These are phyloP conservation scores for Hesperia comma DNA, from an alignment of 2,888 invertebrate genomes.

Conservation along the genomic window DNA sequence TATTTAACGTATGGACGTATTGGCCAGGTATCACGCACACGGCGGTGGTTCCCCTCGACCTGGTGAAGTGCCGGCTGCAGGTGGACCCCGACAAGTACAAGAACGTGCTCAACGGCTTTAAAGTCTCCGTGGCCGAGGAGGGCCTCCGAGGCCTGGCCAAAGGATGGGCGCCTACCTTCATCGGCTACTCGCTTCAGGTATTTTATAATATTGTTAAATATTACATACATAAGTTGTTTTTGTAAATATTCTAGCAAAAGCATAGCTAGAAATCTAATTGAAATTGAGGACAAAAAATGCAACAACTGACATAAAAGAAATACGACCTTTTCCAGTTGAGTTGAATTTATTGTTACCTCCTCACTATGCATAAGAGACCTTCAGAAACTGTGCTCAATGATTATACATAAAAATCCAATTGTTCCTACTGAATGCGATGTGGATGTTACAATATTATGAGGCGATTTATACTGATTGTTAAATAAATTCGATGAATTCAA, in stretches of 20 bases:
- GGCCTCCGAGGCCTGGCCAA: slow-evolving; percentile 92
- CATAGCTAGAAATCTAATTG: too few relatives aligned
- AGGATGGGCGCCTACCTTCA: slow-evolving; percentile 99
- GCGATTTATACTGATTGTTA: background rate
- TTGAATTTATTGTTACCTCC: slow-evolving; percentile 1
- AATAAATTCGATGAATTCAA: background rate
- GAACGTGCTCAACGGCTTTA: slow-evolving; percentile 92
- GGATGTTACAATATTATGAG: slow-evolving; percentile 53
- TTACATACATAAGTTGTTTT: too few relatives aligned
- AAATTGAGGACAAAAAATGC: too few relatives aligned
- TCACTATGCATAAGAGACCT: background rate
- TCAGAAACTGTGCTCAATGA: slow-evolving; percentile 50
- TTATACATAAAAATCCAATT: slow-evolving; percentile 68
- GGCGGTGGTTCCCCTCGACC: slow-evolving; percentile 96
- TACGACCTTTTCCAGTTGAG: background rate
- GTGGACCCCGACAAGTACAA: slow-evolving; percentile 97
- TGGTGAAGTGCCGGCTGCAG: slow-evolving; percentile 97
- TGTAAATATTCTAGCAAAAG: too few relatives aligned
- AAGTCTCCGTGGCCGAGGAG: slow-evolving; percentile 93
- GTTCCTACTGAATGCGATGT: slow-evolving; percentile 71
- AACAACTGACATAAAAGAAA: background rate
- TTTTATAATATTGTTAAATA: too few relatives aligned
- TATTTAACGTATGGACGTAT: background rate
- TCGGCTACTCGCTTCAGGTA: slow-evolving; percentile 96
- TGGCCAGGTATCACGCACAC: slow-evolving; percentile 93